Evolutionary conservation across 2,113 vertebrate genomes (phyloP).

Genomic region (Tetraodon nigroviridis): DNA sequence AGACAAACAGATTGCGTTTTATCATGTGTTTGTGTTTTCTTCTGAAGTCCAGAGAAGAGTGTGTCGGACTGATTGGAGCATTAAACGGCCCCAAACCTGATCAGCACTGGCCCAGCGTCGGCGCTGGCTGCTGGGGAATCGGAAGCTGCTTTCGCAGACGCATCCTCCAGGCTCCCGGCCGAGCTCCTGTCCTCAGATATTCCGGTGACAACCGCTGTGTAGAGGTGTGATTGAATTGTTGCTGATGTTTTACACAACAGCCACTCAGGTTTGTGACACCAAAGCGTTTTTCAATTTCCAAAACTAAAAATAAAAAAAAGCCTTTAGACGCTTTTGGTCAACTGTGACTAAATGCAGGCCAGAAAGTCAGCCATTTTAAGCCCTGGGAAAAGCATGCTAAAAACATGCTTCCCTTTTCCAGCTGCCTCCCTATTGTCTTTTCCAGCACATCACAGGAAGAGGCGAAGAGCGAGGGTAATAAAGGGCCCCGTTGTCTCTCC

Average conservation of each 20-base stretch:
- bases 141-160: too few species aligned
- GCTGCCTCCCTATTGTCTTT: constrained; percentile 58
- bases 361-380: constrained; percentile 25
- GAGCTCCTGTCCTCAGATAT: neutral
- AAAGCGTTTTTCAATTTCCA: constrained; percentile 15
- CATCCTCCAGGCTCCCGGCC: too few species aligned
- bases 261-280: constrained; percentile 3
- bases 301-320: constrained; percentile 14
- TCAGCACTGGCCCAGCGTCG: too few species aligned
- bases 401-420: constrained; percentile 47
- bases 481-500: constrained; percentile 55
- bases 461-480: constrained; percentile 57
- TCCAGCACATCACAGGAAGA: constrained; percentile 63
- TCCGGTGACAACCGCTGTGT: neutral
- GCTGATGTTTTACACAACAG: neutral
- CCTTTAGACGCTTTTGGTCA: constrained; percentile 29
- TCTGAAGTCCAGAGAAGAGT: too few species aligned
- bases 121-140: too few species aligned
- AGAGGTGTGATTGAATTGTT: neutral
- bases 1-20: too few species aligned
- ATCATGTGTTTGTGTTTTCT: too few species aligned
- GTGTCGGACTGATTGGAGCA: too few species aligned
- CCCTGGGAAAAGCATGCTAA: constrained; percentile 37
- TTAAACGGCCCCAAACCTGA: too few species aligned
- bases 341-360: constrained; percentile 28